These are phyloP conservation scores for Chaetops frenatus DNA, from an alignment of 2,113 vertebrate genomes.

Conservation along the genomic window DNA sequence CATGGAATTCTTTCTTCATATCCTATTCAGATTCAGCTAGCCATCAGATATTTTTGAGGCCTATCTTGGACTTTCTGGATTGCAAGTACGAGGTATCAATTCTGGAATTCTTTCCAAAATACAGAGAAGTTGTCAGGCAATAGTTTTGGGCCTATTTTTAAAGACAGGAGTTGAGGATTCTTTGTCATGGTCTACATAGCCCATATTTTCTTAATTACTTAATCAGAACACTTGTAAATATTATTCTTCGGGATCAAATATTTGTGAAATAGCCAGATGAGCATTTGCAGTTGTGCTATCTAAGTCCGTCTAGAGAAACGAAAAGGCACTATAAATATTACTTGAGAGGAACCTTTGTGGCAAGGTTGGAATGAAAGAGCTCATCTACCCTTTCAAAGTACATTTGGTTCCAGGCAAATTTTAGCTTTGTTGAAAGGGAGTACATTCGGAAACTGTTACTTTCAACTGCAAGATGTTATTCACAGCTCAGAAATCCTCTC, in stretches of 20 bases:
- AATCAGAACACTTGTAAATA: constrained; percentile 15
- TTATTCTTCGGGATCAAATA: background rate
- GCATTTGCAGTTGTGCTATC: background rate
- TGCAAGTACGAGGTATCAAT: background rate
- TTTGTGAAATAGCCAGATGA: background rate
- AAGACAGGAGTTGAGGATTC: background rate
- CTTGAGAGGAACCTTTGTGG: background rate
- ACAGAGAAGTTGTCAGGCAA: background rate
- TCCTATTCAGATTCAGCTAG: background rate
- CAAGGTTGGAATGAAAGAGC: background rate
- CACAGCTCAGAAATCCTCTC: background rate
- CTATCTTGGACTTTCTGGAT: background rate
- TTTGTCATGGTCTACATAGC: background rate
- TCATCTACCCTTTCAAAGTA: background rate
- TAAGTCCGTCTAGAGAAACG: background rate
- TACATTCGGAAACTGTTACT: background rate
- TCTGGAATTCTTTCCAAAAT: background rate
- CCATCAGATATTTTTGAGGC: background rate
- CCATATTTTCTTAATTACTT: constrained; percentile 28
- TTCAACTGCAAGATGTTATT: background rate
- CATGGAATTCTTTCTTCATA: background rate
- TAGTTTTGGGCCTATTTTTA: background rate
- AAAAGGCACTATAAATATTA: background rate
- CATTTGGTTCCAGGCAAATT: background rate
- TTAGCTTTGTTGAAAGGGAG: background rate